phyloP scores from a whole-genome alignment of 2,888 invertebrate species.

The Phragmatobia fuliginosa region DNA sequence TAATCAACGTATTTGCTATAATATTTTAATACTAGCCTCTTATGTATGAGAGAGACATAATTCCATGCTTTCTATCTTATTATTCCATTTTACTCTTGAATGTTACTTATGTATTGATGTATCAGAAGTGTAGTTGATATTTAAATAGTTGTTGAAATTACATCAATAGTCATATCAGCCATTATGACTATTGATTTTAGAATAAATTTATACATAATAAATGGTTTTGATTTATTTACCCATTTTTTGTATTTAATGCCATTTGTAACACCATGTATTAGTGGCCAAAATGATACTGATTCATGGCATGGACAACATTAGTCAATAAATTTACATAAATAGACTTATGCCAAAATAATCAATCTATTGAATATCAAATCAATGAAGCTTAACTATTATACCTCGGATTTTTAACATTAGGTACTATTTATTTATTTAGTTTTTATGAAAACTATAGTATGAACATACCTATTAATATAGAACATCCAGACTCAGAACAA shows the following conservation, averaged over 20 bases:
- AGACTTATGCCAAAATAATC: too few species aligned
- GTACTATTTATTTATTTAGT: too few species aligned
- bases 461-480: too few species aligned
- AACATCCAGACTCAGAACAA: too few species aligned
- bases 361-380: too few species aligned
- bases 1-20: constrained; percentile 5
- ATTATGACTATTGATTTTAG: constrained; percentile 83
- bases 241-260: background rate
- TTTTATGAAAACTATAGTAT: too few species aligned
- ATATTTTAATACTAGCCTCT: constrained; percentile 3
- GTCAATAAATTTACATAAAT: background rate
- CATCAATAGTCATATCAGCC: constrained; percentile 84
- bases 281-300: background rate
- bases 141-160: constrained; percentile 57
- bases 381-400: too few species aligned
- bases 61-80: constrained; percentile 6
- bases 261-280: background rate
- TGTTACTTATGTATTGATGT: constrained; percentile 39
- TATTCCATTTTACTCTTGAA: constrained; percentile 26
- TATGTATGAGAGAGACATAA: constrained; percentile 28
- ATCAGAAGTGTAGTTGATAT: constrained; percentile 39
- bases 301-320: background rate
- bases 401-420: background rate
- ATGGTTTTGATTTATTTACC: constrained; percentile 58
- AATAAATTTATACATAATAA: constrained; percentile 79